phyloP scores from a whole-genome alignment of 35 echinoderm and acorn worm species.

The Apostichopus parvimensis region DNA sequence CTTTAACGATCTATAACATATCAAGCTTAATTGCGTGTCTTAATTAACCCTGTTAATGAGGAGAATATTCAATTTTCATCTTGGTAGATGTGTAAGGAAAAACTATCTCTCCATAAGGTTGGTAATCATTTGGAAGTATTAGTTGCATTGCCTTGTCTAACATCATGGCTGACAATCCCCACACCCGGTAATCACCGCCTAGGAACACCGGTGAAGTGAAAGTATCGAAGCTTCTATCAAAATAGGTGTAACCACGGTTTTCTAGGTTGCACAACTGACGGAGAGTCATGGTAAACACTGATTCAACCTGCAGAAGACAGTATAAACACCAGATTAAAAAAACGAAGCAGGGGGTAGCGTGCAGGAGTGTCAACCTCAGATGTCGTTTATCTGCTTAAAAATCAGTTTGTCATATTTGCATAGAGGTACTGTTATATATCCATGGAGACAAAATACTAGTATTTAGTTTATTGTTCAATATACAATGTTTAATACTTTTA shows the following conservation, averaged over 20 bases:
- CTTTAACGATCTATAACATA: too few relatives aligned
- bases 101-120: not conserved
- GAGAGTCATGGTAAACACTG: constrained; percentile 60
- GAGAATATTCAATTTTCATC: too few relatives aligned
- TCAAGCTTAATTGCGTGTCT: too few relatives aligned
- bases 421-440: too few relatives aligned
- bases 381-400: too few relatives aligned
- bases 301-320: constrained; percentile 55
- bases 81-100: not conserved
- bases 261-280: constrained; percentile 54
- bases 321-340: not conserved
- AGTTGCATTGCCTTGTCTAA: constrained; percentile 30
- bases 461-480: too few relatives aligned
- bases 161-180: constrained; percentile 59
- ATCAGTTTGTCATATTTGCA: too few relatives aligned
- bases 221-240: not conserved
- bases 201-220: constrained; percentile 42
- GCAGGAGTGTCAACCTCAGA: too few relatives aligned
- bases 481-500: too few relatives aligned
- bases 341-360: too few relatives aligned
- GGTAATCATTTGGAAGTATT: constrained; percentile 53
- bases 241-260: constrained; percentile 43
- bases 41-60: too few relatives aligned
- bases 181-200: constrained; percentile 59
- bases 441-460: too few relatives aligned